phyloP scores from a whole-genome alignment of 2,797 vertebrate species.

The Sphenopsis melanotis region DNA sequence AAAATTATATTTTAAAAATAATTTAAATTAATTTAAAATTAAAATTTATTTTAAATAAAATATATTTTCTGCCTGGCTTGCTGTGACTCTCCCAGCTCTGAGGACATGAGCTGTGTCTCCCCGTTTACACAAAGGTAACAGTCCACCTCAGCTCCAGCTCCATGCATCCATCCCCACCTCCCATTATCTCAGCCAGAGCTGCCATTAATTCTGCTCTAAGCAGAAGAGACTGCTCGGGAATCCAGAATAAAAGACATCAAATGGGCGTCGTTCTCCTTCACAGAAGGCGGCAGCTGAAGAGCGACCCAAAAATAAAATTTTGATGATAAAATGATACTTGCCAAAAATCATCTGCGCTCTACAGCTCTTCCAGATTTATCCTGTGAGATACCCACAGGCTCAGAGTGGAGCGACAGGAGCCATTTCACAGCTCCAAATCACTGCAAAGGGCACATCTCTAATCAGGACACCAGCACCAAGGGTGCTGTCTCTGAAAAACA shows the following conservation, averaged over 20 bases:
- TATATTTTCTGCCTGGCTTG: neutral
- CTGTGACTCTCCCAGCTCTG: neutral
- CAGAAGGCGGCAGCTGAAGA: constrained; percentile 41
- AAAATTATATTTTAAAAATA: no score
- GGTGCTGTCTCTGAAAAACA: neutral
- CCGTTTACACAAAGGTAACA: neutral
- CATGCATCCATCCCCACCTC: neutral
- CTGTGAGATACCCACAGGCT: neutral
- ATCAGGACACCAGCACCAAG: neutral
- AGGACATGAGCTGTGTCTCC: neutral
- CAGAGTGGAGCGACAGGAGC: neutral
- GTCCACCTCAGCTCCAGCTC: neutral
- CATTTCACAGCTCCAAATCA: neutral
- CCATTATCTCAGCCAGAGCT: neutral
- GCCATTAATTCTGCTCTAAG: neutral
- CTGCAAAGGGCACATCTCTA: neutral
- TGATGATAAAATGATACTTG: constrained; percentile 25
- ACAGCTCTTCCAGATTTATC: neutral
- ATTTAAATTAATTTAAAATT: no score
- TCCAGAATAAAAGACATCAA: constrained; percentile 4
- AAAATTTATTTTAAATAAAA: no score
- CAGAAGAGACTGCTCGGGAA: neutral
- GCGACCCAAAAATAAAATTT: constrained; percentile 40
- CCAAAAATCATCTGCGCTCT: constrained; percentile 11
- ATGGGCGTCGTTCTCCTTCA: neutral